phyloP scores from a whole-genome alignment of 2,113 vertebrate species.

The Phyllostomus discolor region DNA sequence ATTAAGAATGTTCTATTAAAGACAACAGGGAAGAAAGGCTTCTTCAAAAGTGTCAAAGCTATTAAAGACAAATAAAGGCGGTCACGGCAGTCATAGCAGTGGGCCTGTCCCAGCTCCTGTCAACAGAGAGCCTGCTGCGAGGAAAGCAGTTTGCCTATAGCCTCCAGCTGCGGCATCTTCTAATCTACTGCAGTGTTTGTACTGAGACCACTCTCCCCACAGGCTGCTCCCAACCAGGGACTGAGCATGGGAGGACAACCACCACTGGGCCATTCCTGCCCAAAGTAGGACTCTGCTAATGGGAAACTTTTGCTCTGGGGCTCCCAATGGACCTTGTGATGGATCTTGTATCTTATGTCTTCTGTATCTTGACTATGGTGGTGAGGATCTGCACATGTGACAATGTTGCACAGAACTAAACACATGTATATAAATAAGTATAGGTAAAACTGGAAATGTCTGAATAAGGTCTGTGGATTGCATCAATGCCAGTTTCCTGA shows the following conservation, averaged over 20 bases:
- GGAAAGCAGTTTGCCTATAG: background rate
- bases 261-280: background rate
- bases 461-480: background rate
- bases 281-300: background rate
- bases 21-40: background rate
- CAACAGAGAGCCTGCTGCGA: background rate
- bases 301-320: background rate
- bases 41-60: background rate
- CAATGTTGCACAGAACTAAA: background rate
- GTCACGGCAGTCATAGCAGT: background rate
- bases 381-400: background rate
- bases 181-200: background rate
- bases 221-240: background rate
- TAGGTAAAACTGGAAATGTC: background rate
- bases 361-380: background rate
- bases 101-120: background rate
- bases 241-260: no score
- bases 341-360: background rate
- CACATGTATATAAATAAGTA: background rate
- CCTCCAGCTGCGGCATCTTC: background rate
- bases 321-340: background rate
- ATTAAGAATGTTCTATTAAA: background rate
- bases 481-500: background rate
- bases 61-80: background rate
- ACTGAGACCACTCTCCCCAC: background rate